Conservation (phyloP, 2,888 invertebrate genomes). For the Epinotia demarniana region DNA sequence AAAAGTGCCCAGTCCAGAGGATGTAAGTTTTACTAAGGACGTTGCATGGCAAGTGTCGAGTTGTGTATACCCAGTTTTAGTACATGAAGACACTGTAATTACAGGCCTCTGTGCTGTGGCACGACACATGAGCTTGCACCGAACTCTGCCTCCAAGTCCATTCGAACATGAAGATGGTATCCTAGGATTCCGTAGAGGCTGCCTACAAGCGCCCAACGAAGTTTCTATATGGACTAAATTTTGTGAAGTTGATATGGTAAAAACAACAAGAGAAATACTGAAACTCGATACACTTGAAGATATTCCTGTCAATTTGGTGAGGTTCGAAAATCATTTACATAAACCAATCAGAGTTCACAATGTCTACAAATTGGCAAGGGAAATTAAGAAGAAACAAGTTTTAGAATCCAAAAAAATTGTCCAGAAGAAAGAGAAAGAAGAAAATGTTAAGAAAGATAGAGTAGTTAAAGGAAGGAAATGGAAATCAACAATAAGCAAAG, state of each 20-base stretch:
- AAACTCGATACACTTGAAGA: constrained; percentile 52
- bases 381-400: constrained; percentile 73
- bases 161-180: constrained; percentile 80
- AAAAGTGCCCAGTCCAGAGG: constrained; percentile 61
- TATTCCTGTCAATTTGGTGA: constrained; percentile 88
- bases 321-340: constrained; percentile 93
- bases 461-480: constrained; percentile 76
- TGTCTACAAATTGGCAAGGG: constrained; percentile 89
- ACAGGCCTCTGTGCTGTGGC: constrained; percentile 91
- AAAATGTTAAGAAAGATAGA: constrained; percentile 51
- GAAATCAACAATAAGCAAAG: constrained; percentile 75
- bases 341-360: constrained; percentile 95
- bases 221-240: constrained; percentile 95
- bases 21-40: constrained; percentile 64
- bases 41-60: constrained; percentile 79
- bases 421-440: constrained; percentile 42
- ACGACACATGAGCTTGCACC: constrained; percentile 69
- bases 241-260: constrained; percentile 93
- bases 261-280: constrained; percentile 81
- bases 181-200: constrained; percentile 92
- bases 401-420: constrained; percentile 55
- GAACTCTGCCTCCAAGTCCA: constrained; percentile 48
- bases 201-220: constrained; percentile 93
- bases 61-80: constrained; percentile 87
- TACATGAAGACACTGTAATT: constrained; percentile 85